phyloP scores from a whole-genome alignment of 2,113 vertebrate species.

The Corythornis madagascariensis region DNA sequence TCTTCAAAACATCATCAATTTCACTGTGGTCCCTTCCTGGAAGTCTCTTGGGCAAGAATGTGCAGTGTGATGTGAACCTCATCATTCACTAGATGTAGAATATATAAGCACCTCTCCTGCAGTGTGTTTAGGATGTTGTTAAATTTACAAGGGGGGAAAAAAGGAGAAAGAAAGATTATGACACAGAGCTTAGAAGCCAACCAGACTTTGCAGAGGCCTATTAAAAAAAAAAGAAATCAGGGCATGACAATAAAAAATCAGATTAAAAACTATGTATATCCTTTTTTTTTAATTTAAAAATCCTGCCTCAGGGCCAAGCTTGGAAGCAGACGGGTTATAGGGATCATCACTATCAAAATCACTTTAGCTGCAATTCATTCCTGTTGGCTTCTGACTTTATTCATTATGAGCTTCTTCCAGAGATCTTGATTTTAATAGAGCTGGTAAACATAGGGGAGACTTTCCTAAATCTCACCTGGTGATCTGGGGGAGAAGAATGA shows the following conservation, averaged over 20 bases:
- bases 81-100: conserved; percentile 23
- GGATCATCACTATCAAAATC: conserved; percentile 74
- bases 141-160: conserved; percentile 40
- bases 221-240: conserved; percentile 60
- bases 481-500: conserved; percentile 51
- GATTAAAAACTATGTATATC: conserved; percentile 71
- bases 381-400: conserved; percentile 70
- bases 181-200: conserved; percentile 56
- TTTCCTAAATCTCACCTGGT: conserved; percentile 52
- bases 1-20: conserved; percentile 1
- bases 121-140: conserved; percentile 61
- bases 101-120: conserved; percentile 19
- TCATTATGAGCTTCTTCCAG: conserved; percentile 70
- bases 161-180: conserved; percentile 29
- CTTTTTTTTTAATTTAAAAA: conserved; percentile 77
- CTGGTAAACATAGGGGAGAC: conserved; percentile 62
- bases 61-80: background rate
- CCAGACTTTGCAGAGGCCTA: conserved; percentile 56
- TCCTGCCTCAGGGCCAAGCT: conserved; percentile 72
- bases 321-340: conserved; percentile 73
- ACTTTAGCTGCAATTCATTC: conserved; percentile 72
- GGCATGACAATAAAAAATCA: conserved; percentile 59
- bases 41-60: background rate
- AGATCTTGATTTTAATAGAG: conserved; percentile 73
- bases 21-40: background rate